Evolutionary conservation across 1,140 invertebrate species (phyloP), one percentile per base, ranked within the genome.

Genomic region (Metopolophium dirhodum): DNA sequence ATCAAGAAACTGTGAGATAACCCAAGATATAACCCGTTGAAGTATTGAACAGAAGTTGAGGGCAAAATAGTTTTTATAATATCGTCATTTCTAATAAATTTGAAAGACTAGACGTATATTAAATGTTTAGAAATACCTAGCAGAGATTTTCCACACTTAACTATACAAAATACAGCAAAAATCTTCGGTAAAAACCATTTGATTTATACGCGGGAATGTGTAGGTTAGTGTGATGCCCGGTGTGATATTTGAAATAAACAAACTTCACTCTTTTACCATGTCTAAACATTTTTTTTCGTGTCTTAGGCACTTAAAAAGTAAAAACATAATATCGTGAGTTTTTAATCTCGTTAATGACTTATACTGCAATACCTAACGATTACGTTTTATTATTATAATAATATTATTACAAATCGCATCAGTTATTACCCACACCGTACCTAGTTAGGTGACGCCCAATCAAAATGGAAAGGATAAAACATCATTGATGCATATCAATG

Each of bases 401-500:
- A 49, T 49, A 35, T 18, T 41, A 90, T 49, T 83, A 49, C 22
- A 90, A 68, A 90, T 90, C 89, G 11, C 37, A 68, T 68, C 37
- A n/a, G 11, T n/a, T 9, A 45, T 68, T 68, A 90, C 49, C 11
- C 61, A 20, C 30, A 68, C 30, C 61, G 14, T 77, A 18, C 30
- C 61, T 90, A 68, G 26, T 61, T 7, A 90, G 30, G 14, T 45
- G 89, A 90, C 89, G 54, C 22, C 61, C 45, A 68, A 90, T 90
- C 26, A 68, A 90, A 90, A 90, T 90, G 26, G 57, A 90, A 90
- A 90, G 89, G 57, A 68, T 30, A 45, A 88, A 49, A 51, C 45
- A 88, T 30, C 20, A 68, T 90, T 45, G 89, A 90, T 68, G 37
- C 89, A 68, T 90, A 90, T 90, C 89, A 45, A 68, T 45, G 89